phyloP scores from a whole-genome alignment of 2,888 invertebrate species.

The Temnothorax unifasciatus region DNA sequence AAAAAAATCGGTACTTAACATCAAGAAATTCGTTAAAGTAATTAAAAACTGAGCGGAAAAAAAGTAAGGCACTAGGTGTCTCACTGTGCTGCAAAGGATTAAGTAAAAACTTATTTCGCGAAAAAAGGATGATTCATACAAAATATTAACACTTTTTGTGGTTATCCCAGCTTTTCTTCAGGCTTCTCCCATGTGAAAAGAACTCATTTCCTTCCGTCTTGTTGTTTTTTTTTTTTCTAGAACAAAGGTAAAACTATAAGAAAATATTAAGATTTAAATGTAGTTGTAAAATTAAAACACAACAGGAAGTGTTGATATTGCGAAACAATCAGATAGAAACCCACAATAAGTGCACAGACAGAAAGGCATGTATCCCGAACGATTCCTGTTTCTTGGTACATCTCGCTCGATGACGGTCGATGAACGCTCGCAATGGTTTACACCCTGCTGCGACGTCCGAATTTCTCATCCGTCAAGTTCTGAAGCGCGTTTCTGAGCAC shows the following conservation, averaged over 20 bases:
- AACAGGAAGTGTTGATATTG: not conserved
- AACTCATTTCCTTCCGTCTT: not conserved
- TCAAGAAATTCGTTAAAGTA: too few species aligned
- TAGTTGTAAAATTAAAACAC: not conserved
- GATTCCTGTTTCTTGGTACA: constrained; percentile 34
- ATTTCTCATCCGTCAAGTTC: constrained; percentile 55
- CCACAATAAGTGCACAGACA: not conserved
- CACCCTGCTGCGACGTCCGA: constrained; percentile 52
- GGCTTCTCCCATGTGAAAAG: not conserved
- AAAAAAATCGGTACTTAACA: too few species aligned
- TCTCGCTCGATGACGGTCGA: constrained; percentile 45
- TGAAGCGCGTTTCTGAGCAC: constrained; percentile 52
- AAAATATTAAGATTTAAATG: not conserved
- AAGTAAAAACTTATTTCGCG: not conserved
- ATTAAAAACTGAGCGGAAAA: too few species aligned
- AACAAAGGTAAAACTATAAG: not conserved
- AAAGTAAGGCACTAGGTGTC: too few species aligned
- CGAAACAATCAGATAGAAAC: not conserved
- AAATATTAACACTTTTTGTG: not conserved
- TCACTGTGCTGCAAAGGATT: too few species aligned
- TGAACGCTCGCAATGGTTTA: constrained; percentile 49
- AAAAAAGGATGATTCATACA: not conserved
- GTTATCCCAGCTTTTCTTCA: not conserved
- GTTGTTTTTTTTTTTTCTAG: not conserved
- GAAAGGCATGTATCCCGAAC: not conserved